phyloP scores from a whole-genome alignment of 2,113 vertebrate species.

The Solenodon paradoxus region DNA sequence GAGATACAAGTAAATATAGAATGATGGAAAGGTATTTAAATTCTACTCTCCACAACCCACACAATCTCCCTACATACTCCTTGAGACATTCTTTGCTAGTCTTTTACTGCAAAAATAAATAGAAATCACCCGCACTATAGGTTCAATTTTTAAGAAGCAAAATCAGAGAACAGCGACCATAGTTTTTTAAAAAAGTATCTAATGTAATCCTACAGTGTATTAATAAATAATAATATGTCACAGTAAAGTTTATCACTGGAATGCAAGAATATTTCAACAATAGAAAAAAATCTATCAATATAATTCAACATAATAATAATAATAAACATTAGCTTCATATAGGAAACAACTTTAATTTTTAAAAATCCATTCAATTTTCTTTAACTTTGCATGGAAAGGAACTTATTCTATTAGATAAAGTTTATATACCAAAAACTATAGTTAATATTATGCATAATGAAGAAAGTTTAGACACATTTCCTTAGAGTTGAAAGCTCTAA shows the following conservation, averaged over 20 bases:
- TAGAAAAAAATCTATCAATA: neutral
- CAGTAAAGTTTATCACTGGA: neutral
- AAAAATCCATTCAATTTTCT: neutral
- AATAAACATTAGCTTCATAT: neutral
- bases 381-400: neutral
- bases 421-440: neutral
- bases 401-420: neutral
- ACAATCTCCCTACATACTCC: neutral
- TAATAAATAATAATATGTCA: neutral
- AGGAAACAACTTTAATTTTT: neutral
- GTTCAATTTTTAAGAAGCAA: neutral
- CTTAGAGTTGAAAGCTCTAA: neutral
- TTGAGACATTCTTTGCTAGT: neutral
- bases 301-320: conserved; percentile 19
- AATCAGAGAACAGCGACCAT: no score
- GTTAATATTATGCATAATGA: neutral
- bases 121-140: neutral
- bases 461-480: neutral
- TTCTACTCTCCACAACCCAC: neutral
- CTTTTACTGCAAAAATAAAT: neutral
- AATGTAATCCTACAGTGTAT: neutral
- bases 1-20: neutral
- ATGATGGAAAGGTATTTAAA: neutral
- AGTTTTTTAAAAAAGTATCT: neutral
- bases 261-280: neutral